Percentiles rank a stretch among this genome's conserved stretches.
Evolutionary conservation across 2,888 invertebrate genomes (phyloP).

Genomic region (Lycocerus yunnanus): DNA sequence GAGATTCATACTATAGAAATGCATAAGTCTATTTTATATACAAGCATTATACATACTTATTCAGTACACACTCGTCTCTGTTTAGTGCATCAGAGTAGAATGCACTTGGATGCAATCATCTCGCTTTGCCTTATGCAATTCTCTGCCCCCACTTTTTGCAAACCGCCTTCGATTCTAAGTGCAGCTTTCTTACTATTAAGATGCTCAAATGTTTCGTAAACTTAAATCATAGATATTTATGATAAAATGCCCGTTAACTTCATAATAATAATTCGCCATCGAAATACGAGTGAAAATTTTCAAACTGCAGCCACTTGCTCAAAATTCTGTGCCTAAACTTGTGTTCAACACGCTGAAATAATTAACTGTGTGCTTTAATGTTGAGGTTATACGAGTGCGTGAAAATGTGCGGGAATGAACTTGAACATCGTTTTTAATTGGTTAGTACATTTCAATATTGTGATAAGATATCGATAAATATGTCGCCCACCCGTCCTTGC

Average conservation of each 20-base stretch:
- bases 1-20: conserved; percentile 34
- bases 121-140: conserved; percentile 43
- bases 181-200: conserved; percentile 48
- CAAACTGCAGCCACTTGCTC: background rate
- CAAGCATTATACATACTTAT: conserved; percentile 30
- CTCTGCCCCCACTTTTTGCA: conserved; percentile 38
- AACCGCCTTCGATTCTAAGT: conserved; percentile 39
- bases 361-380: conserved; percentile 20
- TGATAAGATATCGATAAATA: conserved; percentile 15
- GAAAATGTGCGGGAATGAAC: conserved; percentile 32
- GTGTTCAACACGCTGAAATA: conserved; percentile 7
- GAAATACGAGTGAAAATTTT: conserved; percentile 6
- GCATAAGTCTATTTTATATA: conserved; percentile 35
- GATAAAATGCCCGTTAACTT: conserved; percentile 45
- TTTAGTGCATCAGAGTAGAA: conserved; percentile 27
- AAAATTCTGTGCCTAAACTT: conserved; percentile 9
- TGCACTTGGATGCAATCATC: conserved; percentile 32
- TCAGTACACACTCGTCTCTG: conserved; percentile 31
- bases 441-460: conserved; percentile 25
- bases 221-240: conserved; percentile 51
- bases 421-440: conserved; percentile 28
- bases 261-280: conserved; percentile 5
- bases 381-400: conserved; percentile 31
- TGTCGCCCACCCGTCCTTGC: background rate
- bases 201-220: conserved; percentile 53